Base-by-base conservation (phyloP, 37 sponge, comb jelly and placozoan species). In the Dysidea cf. avara region DNA sequence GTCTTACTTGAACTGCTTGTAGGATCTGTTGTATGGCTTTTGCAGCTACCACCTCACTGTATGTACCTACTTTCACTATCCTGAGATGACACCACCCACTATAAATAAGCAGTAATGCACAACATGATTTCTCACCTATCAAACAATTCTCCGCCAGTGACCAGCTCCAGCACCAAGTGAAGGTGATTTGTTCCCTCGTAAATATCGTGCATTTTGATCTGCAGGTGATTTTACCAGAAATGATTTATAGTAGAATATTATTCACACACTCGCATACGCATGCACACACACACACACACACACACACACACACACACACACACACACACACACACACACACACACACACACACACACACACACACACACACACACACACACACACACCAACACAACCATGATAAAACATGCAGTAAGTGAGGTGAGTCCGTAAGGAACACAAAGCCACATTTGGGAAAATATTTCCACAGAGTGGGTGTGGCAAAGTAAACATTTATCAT, bases 281-380 rank as follows among this genome's bases (percentile, higher is more conserved):
- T 34, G 46, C 66, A 76, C 62, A 64, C 54, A 76, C 62, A 76
- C 76, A 64, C 62, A 76, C 76, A 64, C 62, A 76, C 76, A 76
- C 62, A 76, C 66, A 76, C 62, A 64, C 76, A 76, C 54, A 64
- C 76, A 76, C 39, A 64, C 76, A 76, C 62, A 64, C 76, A 76
- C 62, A 75, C 76, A 75, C 61, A 75, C 76, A 75, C 76, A 75
- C 76, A 75, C 62, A 76, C 76, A 76, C 46, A 76, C 54, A 64
- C 24, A 59, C 24, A 32, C 64, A 62, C 64, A 32, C 32, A 62
- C 64, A 62, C 32, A 62, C 64, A 62, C 32, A 62, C 64, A 62
- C 32, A 62, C 64, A 62, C 32, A 62, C 64, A 62, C 32, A 62
- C 64, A 62, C 32, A 62, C 64, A 62, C 32, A 62, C 64, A 62